Base-by-base conservation (phyloP, 2,797 vertebrate species). In the Coilia nasus region DNA sequence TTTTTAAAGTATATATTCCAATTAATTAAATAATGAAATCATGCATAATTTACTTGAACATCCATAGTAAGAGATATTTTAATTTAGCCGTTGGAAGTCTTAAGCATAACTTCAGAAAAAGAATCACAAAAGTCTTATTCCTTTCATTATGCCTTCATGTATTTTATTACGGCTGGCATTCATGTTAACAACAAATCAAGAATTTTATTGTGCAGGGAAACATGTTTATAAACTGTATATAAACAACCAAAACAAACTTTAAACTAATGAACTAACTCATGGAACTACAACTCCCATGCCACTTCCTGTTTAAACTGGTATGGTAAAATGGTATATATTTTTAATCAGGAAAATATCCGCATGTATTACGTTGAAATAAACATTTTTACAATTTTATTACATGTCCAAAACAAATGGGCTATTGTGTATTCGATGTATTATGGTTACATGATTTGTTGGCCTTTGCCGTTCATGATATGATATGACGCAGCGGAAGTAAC, bases 401-500 rank as follows among this genome's bases (percentile, higher is more conserved):
- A 47, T 47, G 46, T 47, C 3, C 14, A 54, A 54, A 54, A 54
- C 50, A 54, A 9, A 54, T 7, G 9, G 35, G 35, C 35, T 41
- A 54, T 54, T 54, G 50, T 54, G 50, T 54, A 7, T 1, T 54
- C 1, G 7, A 54, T 54, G 7, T 9, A 10, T 54, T 54, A 2
- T 2, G 7, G 50, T 14, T 54, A 14, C 50, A 54, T 54, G 7
- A 54, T 54, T 78, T 78, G 17, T 64, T 86, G 82, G 82, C 86
- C 83, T 75, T 78, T 15, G 6, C 57, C 41, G 19, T n/a, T n/a
- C 50, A 21, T n/a, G 2, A 85, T 89, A 21, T n/a, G 2, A 85
- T 89, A 92, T 95, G 91, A 95, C 91, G 91, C 85, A 50, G 83
- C 93, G 94, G 95, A 96, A 95, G 91, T 86, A 0, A 0, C 0